phyloP scores from a whole-genome alignment of 2,888 invertebrate genomes.

The Fragum whitleyi region DNA sequence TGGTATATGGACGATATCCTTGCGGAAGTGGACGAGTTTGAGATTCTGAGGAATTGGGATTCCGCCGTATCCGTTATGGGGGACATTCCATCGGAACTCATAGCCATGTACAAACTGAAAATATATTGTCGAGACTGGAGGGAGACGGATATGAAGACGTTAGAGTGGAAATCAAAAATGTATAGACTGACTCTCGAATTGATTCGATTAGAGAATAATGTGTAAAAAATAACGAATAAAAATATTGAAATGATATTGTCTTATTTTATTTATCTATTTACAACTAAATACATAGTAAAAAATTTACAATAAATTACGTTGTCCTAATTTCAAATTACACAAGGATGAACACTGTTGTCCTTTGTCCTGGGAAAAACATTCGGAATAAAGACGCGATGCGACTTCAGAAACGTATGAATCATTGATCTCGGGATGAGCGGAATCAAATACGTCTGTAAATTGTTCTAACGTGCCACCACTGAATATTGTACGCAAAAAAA shows the following conservation, averaged over 20 bases:
- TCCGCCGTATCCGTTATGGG: not conserved
- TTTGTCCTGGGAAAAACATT: slow-evolving; percentile 19
- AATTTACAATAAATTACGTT: not conserved
- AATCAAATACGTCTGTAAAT: slow-evolving; percentile 19
- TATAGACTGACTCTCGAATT: slow-evolving; percentile 16
- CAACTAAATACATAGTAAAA: slow-evolving; percentile 8
- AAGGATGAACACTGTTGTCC: slow-evolving; percentile 24
- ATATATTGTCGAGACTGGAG: slow-evolving; percentile 31
- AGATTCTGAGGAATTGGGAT: slow-evolving; percentile 32
- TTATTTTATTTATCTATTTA: not conserved
- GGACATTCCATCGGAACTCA: slow-evolving; percentile 1
- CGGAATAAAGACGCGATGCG: slow-evolving; percentile 17
- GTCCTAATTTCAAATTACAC: slow-evolving; percentile 15
- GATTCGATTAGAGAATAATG: not conserved
- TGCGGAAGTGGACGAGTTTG: slow-evolving; percentile 9
- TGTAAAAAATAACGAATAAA: slow-evolving; percentile 1
- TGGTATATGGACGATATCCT: slow-evolving; percentile 25
- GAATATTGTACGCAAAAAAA: slow-evolving; percentile 20
- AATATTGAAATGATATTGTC: not conserved
- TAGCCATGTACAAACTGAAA: slow-evolving; percentile 31
- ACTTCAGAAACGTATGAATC: slow-evolving; percentile 11
- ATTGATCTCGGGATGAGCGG: not conserved
- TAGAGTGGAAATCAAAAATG: slow-evolving; percentile 25
- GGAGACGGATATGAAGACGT: slow-evolving; percentile 29
- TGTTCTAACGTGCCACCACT: slow-evolving; percentile 6